phyloP scores from a whole-genome alignment of 2,113 vertebrate species.

The Pseudolaguvia tuberculata region DNA sequence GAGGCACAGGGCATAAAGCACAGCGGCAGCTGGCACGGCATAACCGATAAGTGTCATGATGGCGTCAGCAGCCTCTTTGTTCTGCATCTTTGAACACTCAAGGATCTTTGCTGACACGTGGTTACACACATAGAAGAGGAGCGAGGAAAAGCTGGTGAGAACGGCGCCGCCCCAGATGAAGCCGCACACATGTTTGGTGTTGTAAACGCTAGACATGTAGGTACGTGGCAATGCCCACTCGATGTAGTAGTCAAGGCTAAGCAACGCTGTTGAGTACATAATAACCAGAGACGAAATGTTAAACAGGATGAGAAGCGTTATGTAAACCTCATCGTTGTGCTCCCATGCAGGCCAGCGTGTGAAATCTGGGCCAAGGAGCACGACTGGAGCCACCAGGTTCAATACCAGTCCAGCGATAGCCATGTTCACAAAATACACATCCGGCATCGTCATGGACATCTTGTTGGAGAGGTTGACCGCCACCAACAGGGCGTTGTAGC shows the following conservation, averaged over 20 bases:
- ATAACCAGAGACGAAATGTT: constrained; percentile 88
- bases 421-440: constrained; percentile 97
- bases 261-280: constrained; percentile 92
- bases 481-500: constrained; percentile 86
- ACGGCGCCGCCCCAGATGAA: constrained; percentile 97
- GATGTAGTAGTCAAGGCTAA: constrained; percentile 95
- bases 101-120: constrained; percentile 86
- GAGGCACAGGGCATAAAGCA: constrained; percentile 81
- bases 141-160: constrained; percentile 92
- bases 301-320: constrained; percentile 91
- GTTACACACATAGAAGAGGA: constrained; percentile 93
- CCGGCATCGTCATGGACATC: constrained; percentile 93
- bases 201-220: constrained; percentile 96
- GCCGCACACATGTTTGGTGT: constrained; percentile 91
- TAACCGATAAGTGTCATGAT: constrained; percentile 95
- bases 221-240: constrained; percentile 90
- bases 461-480: constrained; percentile 90
- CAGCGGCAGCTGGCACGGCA: constrained; percentile 80
- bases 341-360: constrained; percentile 85
- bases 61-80: constrained; percentile 84
- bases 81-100: constrained; percentile 94
- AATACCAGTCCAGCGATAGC: constrained; percentile 89
- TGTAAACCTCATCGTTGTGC: constrained; percentile 81
- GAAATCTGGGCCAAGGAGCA: constrained; percentile 82
- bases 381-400: constrained; percentile 78